Evolutionary conservation across 2,888 invertebrate species (phyloP).

Genomic region (Belgica antarctica): DNA sequence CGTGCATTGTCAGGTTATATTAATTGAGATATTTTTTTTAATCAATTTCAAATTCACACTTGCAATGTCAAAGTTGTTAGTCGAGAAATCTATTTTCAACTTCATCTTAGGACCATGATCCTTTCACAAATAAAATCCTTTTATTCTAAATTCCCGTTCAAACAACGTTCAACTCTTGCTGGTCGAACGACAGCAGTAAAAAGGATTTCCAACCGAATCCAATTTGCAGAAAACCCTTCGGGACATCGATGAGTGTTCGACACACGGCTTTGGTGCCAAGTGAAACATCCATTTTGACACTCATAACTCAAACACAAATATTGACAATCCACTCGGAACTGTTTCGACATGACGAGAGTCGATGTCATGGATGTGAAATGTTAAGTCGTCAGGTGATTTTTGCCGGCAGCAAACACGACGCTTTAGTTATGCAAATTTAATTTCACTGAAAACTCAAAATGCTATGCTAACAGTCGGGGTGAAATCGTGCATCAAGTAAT

Average conservation of each 20-base stretch:
- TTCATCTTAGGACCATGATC: too few relatives aligned
- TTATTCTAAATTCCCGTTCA: too few relatives aligned
- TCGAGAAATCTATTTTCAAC: too few relatives aligned
- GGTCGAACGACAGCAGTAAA: background rate
- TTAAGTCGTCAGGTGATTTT: slow-evolving; percentile 24
- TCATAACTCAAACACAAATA: slow-evolving; percentile 19
- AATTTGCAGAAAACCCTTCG: too few relatives aligned
- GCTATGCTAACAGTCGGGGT: background rate
- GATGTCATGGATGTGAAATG: background rate
- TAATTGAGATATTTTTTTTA: background rate
- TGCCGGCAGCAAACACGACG: background rate
- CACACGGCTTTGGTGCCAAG: background rate
- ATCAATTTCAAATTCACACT: background rate
- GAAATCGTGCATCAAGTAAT: slow-evolving; percentile 2
- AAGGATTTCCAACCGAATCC: background rate
- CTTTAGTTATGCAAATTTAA: slow-evolving; percentile 4
- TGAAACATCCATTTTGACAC: slow-evolving; percentile 13
- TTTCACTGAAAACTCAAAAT: background rate
- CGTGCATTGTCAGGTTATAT: too few relatives aligned
- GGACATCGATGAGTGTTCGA: background rate
- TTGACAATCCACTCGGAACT: slow-evolving; percentile 20
- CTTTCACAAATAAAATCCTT: background rate
- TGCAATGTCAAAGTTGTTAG: too few relatives aligned
- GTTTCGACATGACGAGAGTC: background rate
- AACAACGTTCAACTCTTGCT: background rate